Base-by-base conservation (phyloP, 2,888 invertebrate genomes). In the Drosophila meridionalis region DNA sequence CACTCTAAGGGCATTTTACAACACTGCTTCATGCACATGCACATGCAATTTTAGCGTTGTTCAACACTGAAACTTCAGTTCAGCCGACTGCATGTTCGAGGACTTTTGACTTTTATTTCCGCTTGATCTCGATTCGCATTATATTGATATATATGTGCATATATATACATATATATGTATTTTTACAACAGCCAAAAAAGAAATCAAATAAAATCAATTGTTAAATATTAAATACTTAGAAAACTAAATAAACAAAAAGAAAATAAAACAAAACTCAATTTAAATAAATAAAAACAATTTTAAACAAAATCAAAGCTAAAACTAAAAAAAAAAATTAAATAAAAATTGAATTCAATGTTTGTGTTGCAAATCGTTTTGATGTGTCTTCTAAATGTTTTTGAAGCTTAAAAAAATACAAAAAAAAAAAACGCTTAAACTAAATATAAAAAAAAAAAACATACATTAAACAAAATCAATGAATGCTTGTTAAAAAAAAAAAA, bases 301-400 rank as follows among this genome's bases (percentile, higher is more conserved):
- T 85, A 70, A 82, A 66, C 63, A 62, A 84, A 75, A 69, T 32
- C 50, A 56, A 79, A 74, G 66, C 72, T 73, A 73, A 80, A 71
- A 66, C 57, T 76, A 9, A 64, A 53, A 26, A 20, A 34, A 20
- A 52, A n/a, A 42, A 11, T 3, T 9, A 32, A 30, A 30, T n/a
- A 30, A 6, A n/a, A 40, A 69, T n/a, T 20, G 20, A 73, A 57
- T 58, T 88, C 72, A 76, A 66, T 77, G 74, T 86, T 90, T 90
- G 76, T 80, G 87, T 84, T 88, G 71, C 43, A 63, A 79, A 83
- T 83, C 67, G 69, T 83, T 82, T 63, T 56, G 61, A 38, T 81
- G 63, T 72, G 43, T 73, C 74, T 78, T 82, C 78, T 79, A 69
- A 79, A 55, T 78, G 82, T 78, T 82, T 58, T 47, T 45, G 20